phyloP scores from a whole-genome alignment of 92 coral and sea anemone species.

The Bergia sp. region DNA sequence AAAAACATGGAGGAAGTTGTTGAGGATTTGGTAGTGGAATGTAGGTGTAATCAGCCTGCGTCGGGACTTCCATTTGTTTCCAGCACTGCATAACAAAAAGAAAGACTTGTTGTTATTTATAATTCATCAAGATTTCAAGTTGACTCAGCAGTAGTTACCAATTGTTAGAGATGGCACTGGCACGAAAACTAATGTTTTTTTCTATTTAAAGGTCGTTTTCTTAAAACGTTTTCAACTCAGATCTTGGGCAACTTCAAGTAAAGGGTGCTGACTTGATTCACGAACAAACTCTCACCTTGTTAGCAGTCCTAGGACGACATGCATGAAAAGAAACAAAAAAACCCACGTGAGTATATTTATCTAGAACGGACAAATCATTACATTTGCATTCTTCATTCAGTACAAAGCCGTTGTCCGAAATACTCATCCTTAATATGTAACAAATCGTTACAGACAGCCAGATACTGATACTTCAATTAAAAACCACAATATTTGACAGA shows the following conservation, averaged over 20 bases:
- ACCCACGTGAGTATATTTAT: not conserved
- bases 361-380: not conserved
- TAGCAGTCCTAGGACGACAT: not conserved
- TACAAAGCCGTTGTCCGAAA: not conserved
- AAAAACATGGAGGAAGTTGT: constrained; percentile 16
- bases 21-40: constrained; percentile 29
- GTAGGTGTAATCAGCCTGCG: constrained; percentile 28
- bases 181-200: too few relatives aligned
- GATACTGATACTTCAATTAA: too few relatives aligned
- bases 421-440: too few relatives aligned
- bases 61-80: constrained; percentile 39
- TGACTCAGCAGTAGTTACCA: not conserved
- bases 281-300: not conserved
- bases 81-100: not conserved
- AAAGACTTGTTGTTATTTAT: not conserved
- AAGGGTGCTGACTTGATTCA: too few relatives aligned
- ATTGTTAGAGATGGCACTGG: too few relatives aligned
- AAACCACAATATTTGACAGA: too few relatives aligned
- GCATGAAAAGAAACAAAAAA: not conserved
- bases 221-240: too few relatives aligned
- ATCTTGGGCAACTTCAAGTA: too few relatives aligned
- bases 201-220: too few relatives aligned
- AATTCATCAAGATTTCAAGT: too few relatives aligned
- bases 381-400: not conserved
- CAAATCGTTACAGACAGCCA: too few relatives aligned